Conservation (phyloP, 2,888 invertebrate species). For the Apocheima hispidaria region DNA sequence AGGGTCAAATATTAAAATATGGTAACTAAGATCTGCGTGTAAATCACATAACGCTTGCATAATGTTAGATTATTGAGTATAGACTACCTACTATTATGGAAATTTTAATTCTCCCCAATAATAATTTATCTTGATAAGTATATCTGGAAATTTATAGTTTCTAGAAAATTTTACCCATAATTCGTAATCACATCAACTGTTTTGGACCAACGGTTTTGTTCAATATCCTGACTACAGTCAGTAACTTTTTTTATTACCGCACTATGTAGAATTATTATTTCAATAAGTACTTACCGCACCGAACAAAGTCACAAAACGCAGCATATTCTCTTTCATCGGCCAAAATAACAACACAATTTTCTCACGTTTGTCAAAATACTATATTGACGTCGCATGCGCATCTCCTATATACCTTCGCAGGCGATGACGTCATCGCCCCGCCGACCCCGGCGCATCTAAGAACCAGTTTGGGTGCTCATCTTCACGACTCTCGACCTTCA, state of each 20-base stretch:
- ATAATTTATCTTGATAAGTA: too few relatives aligned
- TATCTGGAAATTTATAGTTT: not conserved
- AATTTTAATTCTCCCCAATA: too few relatives aligned
- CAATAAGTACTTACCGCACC: conserved; percentile 65
- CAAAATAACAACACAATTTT: conserved; percentile 52
- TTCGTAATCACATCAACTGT: not conserved
- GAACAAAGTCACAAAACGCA: conserved; percentile 67
- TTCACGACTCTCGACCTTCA: conserved; percentile 71
- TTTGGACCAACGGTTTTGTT: not conserved
- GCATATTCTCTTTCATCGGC: conserved; percentile 60
- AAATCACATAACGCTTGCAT: too few relatives aligned
- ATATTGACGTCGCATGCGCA: conserved; percentile 64
- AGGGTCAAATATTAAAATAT: too few relatives aligned
- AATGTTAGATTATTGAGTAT: too few relatives aligned
- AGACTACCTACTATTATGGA: too few relatives aligned
- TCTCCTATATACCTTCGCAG: conserved; percentile 79
- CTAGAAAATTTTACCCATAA: not conserved
- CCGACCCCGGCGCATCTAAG: conserved; percentile 44
- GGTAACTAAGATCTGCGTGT: too few relatives aligned
- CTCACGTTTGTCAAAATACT: conserved; percentile 65
- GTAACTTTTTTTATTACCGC: not conserved
- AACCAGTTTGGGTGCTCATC: conserved; percentile 71
- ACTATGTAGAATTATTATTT: not conserved
- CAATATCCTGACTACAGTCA: not conserved
- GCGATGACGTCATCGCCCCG: conserved; percentile 72